Base-by-base conservation (phyloP, 2,888 invertebrate genomes). In the Pocota personata region DNA sequence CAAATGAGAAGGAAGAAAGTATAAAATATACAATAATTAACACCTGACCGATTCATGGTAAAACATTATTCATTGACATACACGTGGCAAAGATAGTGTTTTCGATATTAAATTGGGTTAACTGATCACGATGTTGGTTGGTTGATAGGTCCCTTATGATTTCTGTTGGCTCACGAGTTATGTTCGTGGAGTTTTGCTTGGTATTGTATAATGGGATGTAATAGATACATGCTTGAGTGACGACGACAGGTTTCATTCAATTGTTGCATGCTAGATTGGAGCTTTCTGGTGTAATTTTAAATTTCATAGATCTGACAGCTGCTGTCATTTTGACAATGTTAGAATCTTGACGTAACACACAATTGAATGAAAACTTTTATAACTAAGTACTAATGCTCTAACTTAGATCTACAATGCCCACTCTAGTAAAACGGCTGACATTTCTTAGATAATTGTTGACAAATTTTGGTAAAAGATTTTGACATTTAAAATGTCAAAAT, bases 91-190 rank as follows among this genome's bases (percentile, higher is more conserved):
- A 21, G 48, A 62, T 50, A 60, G 27, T 43, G 50, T 52, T 27
- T 35, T 48, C 7, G 46, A 48, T 55, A 58, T 48, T 37, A 21
- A 73, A 60, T 62, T 27, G 60, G 30, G 30, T 4, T 30, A 60
- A 16, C 27, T 62, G 35, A 72, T 72, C 72, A 72, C 72, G 69
- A 43, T 71, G 57, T 21, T 43, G 6, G 30, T 10, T 57, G 32
- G 14, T 10, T 57, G 32, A 10, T 12, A 12, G 52, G 10, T 14
- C 10, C 8, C 30, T 19, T 43, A 19, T 69, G 55, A 55, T 19
- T 3, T 43, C 32, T 30, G 10, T n/a, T 19, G 40, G 43, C 43
- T 30, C 71, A 71, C 32, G 46, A 46, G 35, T 35, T 14, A 14
- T 16, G 35, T 10, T 35, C 46, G 46, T 35, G 57, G 32, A 24